Base-by-base conservation (phyloP, 2,888 invertebrate genomes). In the Petrolisthes cinctipes region DNA sequence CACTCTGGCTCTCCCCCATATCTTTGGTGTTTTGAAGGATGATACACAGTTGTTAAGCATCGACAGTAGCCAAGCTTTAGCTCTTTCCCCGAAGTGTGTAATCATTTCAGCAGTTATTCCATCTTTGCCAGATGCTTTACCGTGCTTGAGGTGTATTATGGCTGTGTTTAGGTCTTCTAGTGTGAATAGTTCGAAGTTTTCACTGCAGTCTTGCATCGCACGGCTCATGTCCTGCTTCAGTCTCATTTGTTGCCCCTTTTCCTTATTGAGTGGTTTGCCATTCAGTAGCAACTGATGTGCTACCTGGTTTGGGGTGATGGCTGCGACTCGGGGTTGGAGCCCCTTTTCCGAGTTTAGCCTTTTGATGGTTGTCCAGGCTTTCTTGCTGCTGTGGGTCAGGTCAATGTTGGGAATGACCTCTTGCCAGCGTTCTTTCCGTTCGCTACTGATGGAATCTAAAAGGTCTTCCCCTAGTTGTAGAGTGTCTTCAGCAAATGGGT, bases 1-100 rank as follows among this genome's bases (percentile, higher is more conserved):
- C 51, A 54, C 80, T 80, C 80, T 82, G 4, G 82, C 66, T 66
- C 82, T 82, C 54, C 82, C 66, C 61, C 66, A 82, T 61, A 61
- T 66, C 56, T 56, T 81, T 54, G 54, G 57, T 51, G 51, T 57
- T 54, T 79, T 37, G 79, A 79, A 11, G 37, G n/a, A 75, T 75
- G 75, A 75, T 14, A 20, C 75, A 23, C 75, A 75, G 75, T 79
- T 79, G 79, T 79, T 79, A 79, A 51, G 51, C 51, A 79, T 23
- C 11, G 17, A 4, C 54, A 79, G 53, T 4, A 79, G 20, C 79
- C 79, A 3, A 11, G 54, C 37, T 79, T 79, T 54, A 53, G 5
- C 79, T 53, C 51, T 79, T 79, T 79, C 79, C 51, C 79, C 79
- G 51, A 53, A 79, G 51, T 54, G 53, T 53, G 54, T 14, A 11